These are phyloP conservation scores for cattle (Bos taurus) DNA, from an alignment of 2,113 vertebrate genomes.

Conservation along the genomic window ARS-UCD2.0 NC_037334.1:64327501-64328000, in stretches of 20 bases:
- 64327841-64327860: background rate
- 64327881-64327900: background rate
- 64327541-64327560: background rate
- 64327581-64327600: background rate
- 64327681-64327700: background rate
- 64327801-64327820: background rate
- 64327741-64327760: background rate
- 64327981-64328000: background rate
- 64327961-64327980: background rate
- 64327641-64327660: background rate
- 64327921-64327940: background rate
- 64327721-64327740: background rate
- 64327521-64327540: background rate
- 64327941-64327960: background rate
- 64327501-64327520: background rate
- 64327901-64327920: background rate
- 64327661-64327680: background rate
- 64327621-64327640: background rate
- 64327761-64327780: background rate
- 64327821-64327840: background rate
- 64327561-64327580: background rate
- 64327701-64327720: background rate
- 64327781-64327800: background rate
- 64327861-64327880: background rate
- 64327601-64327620: background rate